Percentiles rank a stretch among this genome's conserved stretches.
phyloP scores from a whole-genome alignment of 2,113 vertebrate genomes.

The Labeo catla region DNA sequence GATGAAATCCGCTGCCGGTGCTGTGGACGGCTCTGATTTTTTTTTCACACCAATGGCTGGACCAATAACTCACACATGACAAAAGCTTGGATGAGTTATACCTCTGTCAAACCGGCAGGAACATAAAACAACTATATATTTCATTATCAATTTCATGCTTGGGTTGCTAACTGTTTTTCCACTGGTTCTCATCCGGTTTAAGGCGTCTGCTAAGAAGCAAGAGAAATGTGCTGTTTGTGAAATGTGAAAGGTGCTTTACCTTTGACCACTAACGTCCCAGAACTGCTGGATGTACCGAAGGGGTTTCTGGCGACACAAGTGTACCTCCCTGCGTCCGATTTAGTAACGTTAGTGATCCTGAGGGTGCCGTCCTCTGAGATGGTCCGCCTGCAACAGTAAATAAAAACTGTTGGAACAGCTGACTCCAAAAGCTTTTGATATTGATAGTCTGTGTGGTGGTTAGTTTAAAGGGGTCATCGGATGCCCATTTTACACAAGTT shows the following conservation, averaged over 20 bases:
- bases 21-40: conserved; percentile 56
- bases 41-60: conserved; percentile 59
- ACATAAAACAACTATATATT: conserved; percentile 79
- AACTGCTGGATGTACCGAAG: conserved; percentile 81
- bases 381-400: conserved; percentile 57
- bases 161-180: conserved; percentile 61
- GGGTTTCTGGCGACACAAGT: conserved; percentile 84
- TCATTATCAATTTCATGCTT: conserved; percentile 82
- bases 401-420: neutral
- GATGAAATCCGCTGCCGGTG: conserved; percentile 61
- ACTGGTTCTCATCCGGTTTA: conserved; percentile 54
- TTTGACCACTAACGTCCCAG: conserved; percentile 83
- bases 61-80: conserved; percentile 80
- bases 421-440: no score
- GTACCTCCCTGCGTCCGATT: conserved; percentile 78
- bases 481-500: no score
- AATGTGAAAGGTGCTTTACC: conserved; percentile 71
- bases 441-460: no score
- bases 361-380: conserved; percentile 82
- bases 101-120: conserved; percentile 73
- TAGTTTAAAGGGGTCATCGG: no score
- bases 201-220: conserved; percentile 58
- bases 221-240: conserved; percentile 28
- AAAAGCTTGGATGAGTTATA: conserved; percentile 77
- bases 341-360: conserved; percentile 81